Base-by-base conservation (phyloP, 2,113 vertebrate genomes). In the Vulpes lagopus region DNA sequence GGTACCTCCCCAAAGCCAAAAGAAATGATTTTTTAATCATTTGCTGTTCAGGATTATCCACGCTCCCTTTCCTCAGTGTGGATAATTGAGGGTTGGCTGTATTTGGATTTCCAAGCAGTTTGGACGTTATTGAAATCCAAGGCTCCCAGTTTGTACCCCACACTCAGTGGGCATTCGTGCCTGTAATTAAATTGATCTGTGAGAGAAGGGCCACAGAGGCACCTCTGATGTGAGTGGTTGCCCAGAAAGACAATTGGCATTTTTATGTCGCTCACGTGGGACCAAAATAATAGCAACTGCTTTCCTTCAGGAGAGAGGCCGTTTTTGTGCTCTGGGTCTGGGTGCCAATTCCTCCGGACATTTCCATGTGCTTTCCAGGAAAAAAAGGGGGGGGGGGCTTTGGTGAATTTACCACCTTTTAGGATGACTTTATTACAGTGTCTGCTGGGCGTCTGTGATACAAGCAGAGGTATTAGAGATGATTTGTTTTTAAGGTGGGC, bases 11-110 rank as follows among this genome's bases (percentile, higher is more conserved):
- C 53, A 94, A 97, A 97, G 96, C 95, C 84, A 82, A 89, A 96
- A 96, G 71, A 94, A 96, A 97, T 97, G 92, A 96, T 96, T 96
- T 97, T 98, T 97, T 95, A 98, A 97, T 98, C 97, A 97, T 97
- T 92, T 79, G 95, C 95, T 96, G 88, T 90, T 97, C 20, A 35
- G 93, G 95, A 98, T 97, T 98, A 97, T 94, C 91, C 96, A 97
- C 2, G 64, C 92, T 97, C 71, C 96, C 91, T 97, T 94, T 97
- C 95, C 94, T 91, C 25, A 23, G 76, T 1, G 3, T 97, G 97
- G 96, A 85, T 98, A 98, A 98, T 96, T 94, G 96, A 98, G 88
- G 95, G 90, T n/a, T 97, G 93, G 84, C 95, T 96, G 69, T 78
- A 91, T 97, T 94, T 97, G 91, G 96, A 94, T 97, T 97, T 98